phyloP scores from a whole-genome alignment of 2,797 vertebrate species.

The Sebastes matsubarae region DNA sequence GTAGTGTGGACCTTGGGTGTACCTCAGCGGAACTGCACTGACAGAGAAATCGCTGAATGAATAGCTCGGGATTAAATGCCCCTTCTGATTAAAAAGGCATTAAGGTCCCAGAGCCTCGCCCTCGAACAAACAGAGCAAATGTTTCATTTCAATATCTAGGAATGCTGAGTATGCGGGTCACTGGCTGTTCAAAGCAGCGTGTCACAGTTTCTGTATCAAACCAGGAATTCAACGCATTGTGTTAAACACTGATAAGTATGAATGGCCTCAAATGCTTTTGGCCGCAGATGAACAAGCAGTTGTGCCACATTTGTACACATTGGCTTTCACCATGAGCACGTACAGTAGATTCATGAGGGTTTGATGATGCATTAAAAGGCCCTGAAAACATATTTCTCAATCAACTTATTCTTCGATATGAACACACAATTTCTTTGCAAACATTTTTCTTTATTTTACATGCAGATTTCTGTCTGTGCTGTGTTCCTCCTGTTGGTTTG shows the following conservation, averaged over 20 bases:
- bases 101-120: slow-evolving; percentile 50
- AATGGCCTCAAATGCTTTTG: slow-evolving; percentile 13
- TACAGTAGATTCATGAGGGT: background rate
- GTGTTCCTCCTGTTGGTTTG: background rate
- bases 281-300: background rate
- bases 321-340: background rate
- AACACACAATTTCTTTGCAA: background rate
- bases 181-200: slow-evolving; percentile 39
- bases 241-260: slow-evolving; percentile 12
- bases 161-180: slow-evolving; percentile 48
- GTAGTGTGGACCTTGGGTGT: slow-evolving; percentile 55
- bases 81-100: slow-evolving; percentile 67
- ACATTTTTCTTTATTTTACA: background rate
- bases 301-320: background rate
- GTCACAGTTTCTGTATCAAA: slow-evolving; percentile 20
- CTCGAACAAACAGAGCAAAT: slow-evolving; percentile 55
- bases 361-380: background rate
- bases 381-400: background rate
- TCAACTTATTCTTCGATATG: background rate
- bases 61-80: slow-evolving; percentile 57
- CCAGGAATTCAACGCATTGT: slow-evolving; percentile 27
- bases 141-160: slow-evolving; percentile 58
- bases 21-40: slow-evolving; percentile 43
- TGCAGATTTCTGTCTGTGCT: background rate
- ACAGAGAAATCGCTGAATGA: slow-evolving; percentile 48